Conservation (phyloP, 2,888 invertebrate genomes). For the Portevinia maculata region DNA sequence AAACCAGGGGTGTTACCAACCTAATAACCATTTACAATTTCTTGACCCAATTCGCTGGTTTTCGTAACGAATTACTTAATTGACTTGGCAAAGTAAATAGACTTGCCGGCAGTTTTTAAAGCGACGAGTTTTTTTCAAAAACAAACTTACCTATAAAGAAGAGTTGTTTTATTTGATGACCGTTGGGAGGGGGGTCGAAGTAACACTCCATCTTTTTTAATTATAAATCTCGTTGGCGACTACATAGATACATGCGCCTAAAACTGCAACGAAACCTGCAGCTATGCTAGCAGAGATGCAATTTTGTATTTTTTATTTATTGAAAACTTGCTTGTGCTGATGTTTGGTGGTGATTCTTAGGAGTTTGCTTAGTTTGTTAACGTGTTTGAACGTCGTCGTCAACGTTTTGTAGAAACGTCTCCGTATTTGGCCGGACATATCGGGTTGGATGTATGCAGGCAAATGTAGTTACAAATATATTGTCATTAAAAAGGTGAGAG, state of each 20-base stretch:
- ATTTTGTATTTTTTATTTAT: neutral
- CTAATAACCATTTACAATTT: neutral
- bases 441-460: conserved; percentile 24
- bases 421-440: conserved; percentile 14
- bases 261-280: conserved; percentile 21
- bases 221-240: conserved; percentile 51
- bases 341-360: conserved; percentile 2
- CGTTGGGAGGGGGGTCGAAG: neutral
- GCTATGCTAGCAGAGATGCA: neutral
- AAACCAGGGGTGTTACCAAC: neutral
- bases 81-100: conserved; percentile 8
- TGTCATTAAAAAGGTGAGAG: conserved; percentile 37
- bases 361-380: conserved; percentile 39
- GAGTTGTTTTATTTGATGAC: conserved; percentile 10
- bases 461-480: conserved; percentile 37
- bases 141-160: too few species aligned
- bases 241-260: conserved; percentile 45
- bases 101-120: conserved; percentile 9
- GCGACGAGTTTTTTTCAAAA: neutral
- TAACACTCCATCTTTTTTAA: conserved; percentile 28
- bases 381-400: conserved; percentile 6
- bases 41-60: conserved; percentile 19
- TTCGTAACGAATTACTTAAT: neutral
- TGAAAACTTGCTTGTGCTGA: neutral
- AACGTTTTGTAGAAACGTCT: conserved; percentile 14